These are phyloP conservation scores for Pomatostomus ruficeps DNA, from an alignment of 2,113 vertebrate genomes.

Conservation along the genomic window DNA sequence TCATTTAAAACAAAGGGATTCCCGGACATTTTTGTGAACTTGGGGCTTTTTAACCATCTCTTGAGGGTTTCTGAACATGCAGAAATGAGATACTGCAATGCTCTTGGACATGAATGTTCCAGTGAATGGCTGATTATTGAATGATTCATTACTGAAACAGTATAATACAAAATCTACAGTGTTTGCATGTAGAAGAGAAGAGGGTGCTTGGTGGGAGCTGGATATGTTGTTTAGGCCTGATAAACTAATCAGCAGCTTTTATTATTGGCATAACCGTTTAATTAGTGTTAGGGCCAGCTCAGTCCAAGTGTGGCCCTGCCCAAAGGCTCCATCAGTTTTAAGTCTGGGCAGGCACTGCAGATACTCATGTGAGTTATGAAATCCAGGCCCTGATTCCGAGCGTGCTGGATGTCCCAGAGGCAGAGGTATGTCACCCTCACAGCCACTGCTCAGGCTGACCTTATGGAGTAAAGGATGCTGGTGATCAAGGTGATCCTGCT, in stretches of 20 bases:
- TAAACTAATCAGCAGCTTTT: not conserved
- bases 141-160: not conserved
- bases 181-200: not conserved
- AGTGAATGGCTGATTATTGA: not conserved
- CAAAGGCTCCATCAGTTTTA: not conserved
- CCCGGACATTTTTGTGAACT: not conserved
- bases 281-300: not conserved
- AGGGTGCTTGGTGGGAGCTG: not conserved
- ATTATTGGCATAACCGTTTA: not conserved
- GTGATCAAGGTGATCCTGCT: not conserved
- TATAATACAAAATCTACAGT: not conserved
- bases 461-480: not conserved
- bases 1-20: conserved; percentile 4
- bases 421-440: not conserved
- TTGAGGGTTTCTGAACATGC: not conserved
- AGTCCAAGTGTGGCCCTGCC: not conserved
- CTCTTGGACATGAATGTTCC: not conserved
- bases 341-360: not conserved
- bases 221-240: not conserved
- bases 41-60: not conserved
- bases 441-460: fast-evolving
- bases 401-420: not conserved
- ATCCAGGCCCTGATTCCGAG: not conserved
- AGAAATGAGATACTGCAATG: not conserved
- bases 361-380: not conserved